phyloP scores from a whole-genome alignment of 2,797 vertebrate genomes.

The Sebastes hopkinsi region DNA sequence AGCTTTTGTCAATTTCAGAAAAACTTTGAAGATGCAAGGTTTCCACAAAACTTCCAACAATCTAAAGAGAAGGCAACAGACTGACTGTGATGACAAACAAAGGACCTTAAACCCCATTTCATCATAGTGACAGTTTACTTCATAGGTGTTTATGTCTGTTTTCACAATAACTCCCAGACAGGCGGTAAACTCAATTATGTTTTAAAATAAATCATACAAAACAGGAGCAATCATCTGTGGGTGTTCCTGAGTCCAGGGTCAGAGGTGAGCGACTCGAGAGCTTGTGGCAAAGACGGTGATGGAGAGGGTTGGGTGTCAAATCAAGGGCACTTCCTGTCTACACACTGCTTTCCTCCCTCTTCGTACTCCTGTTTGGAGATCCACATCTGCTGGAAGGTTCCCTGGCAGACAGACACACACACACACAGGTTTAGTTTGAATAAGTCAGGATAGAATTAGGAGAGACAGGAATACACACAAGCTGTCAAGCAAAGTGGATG shows the following conservation, averaged over 20 bases:
- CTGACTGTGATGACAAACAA: constrained; percentile 13
- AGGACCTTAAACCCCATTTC: constrained; percentile 19
- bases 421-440: not conserved
- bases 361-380: constrained; percentile 99
- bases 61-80: constrained; percentile 46
- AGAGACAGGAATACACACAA: not conserved
- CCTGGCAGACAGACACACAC: constrained; percentile 79
- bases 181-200: constrained; percentile 2
- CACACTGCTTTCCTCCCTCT: constrained; percentile 98
- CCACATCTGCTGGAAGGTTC: constrained; percentile 99
- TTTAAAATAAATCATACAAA: constrained; percentile 60
- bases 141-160: constrained; percentile 25
- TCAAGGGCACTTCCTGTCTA: constrained; percentile 98
- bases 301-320: constrained; percentile 33
- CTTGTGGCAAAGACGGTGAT: constrained; percentile 30
- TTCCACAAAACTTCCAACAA: constrained; percentile 29
- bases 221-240: constrained; percentile 57
- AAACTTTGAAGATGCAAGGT: constrained; percentile 9
- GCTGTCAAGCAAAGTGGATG: not conserved
- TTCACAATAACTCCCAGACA: constrained; percentile 52
- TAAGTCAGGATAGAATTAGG: not conserved
- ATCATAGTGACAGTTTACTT: constrained; percentile 29
- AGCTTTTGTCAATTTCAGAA: not conserved
- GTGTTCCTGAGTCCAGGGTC: constrained; percentile 90
- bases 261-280: constrained; percentile 52